Percentiles rank a stretch among this genome's conserved stretches.
Evolutionary conservation across 2,113 vertebrate species (phyloP).

Genomic region (Capra hircus): DNA sequence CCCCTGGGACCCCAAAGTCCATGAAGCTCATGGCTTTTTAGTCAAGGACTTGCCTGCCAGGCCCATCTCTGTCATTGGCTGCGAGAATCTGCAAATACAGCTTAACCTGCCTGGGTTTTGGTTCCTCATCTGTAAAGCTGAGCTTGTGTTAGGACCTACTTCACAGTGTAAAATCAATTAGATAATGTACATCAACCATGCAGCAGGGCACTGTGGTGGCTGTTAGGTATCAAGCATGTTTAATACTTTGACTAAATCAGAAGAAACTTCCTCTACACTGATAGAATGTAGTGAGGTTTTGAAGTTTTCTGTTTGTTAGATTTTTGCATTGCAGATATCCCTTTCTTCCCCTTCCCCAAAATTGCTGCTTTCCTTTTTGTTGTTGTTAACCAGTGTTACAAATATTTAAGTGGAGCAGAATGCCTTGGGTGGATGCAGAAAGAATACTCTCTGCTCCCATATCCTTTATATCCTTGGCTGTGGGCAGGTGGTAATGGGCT

Average conservation of each 20-base stretch:
- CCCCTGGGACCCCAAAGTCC: not conserved
- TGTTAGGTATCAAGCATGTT: not conserved
- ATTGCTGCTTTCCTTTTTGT: not conserved
- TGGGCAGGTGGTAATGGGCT: not conserved
- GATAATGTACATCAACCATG: accelerated
- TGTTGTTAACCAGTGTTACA: not conserved
- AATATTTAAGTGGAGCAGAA: not conserved
- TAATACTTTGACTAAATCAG: not conserved
- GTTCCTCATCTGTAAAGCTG: not conserved
- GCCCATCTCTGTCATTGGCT: not conserved
- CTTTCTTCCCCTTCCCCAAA: not conserved
- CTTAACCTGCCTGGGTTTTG: not conserved
- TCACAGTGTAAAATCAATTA: not conserved
- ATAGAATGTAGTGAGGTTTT: not conserved
- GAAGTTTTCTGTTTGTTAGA: not conserved
- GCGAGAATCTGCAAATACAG: not conserved
- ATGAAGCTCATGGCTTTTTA: not conserved
- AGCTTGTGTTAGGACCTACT: not conserved
- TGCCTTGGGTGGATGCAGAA: not conserved
- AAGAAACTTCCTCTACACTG: not conserved
- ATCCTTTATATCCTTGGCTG: not conserved
- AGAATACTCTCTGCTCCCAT: accelerated
- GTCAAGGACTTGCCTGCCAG: not conserved
- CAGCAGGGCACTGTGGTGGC: accelerated
- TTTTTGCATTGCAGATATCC: constrained; percentile 36